Percentiles rank a stretch among this genome's conserved stretches.
phyloP scores from a whole-genome alignment of 30 jellyfish, hydroid and myxozoan species.

The Pelagia noctiluca region DNA sequence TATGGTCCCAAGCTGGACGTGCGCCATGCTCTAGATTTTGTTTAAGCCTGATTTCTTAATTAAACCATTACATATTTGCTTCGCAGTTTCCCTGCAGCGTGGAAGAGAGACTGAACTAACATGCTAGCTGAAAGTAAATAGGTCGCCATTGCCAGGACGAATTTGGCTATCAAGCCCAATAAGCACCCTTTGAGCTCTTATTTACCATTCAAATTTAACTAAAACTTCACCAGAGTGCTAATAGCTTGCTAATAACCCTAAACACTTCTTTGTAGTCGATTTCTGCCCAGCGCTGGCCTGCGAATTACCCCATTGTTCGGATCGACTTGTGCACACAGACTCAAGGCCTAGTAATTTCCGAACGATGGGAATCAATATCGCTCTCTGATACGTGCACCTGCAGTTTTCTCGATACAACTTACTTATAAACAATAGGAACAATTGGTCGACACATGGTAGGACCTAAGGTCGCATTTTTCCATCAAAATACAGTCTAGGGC shows the following conservation, averaged over 20 bases:
- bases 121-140: too few relatives aligned
- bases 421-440: conserved; percentile 68
- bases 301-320: neutral
- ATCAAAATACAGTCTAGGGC: conserved; percentile 63
- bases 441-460: conserved; percentile 70
- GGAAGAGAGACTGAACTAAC: too few relatives aligned
- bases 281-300: neutral
- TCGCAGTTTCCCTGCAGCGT: neutral
- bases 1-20: conserved; percentile 74
- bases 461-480: conserved; percentile 42
- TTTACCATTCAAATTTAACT: too few relatives aligned
- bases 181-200: too few relatives aligned
- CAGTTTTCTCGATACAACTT: conserved; percentile 76
- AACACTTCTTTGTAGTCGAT: neutral
- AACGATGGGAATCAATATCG: conserved; percentile 40
- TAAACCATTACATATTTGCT: neutral
- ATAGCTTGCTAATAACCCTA: neutral
- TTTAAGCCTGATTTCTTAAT: conserved; percentile 20
- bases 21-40: conserved; percentile 51
- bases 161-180: too few relatives aligned
- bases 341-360: neutral
- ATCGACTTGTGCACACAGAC: neutral
- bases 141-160: too few relatives aligned
- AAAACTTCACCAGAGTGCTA: neutral
- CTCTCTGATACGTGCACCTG: conserved; percentile 80